Evolutionary conservation across 2,888 invertebrate species (phyloP).

Genomic region (Latheticus oryzae): DNA sequence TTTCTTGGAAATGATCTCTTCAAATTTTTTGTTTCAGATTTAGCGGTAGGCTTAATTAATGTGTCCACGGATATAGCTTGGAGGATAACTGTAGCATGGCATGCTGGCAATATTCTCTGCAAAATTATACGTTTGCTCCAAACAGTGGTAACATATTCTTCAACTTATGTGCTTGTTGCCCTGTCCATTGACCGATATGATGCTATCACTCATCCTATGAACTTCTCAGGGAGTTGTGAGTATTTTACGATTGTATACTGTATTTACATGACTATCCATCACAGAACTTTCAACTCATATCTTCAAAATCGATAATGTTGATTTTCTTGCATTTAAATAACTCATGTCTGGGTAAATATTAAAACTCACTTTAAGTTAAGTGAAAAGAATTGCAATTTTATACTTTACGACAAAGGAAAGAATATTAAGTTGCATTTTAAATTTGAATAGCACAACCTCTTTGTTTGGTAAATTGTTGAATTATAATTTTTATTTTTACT

Average conservation of each 20-base stretch:
- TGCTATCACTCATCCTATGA: conserved; percentile 94
- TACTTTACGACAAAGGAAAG: no score
- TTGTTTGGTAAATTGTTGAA: no score
- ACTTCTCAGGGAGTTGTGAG: conserved; percentile 95
- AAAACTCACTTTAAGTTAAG: no score
- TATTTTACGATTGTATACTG: conserved; percentile 55
- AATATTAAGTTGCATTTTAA: no score
- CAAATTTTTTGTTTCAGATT: conserved; percentile 79
- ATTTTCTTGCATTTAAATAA: no score
- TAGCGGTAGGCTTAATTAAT: conserved; percentile 87
- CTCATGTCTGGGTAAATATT: no score
- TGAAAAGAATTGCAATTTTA: no score
- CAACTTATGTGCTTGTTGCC: conserved; percentile 92
- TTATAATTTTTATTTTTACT: no score
- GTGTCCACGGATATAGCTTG: conserved; percentile 91
- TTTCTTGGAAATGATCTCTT: no score
- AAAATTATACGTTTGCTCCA: conserved; percentile 87
- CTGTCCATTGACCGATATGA: conserved; percentile 93
- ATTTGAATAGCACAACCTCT: no score
- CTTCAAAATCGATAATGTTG: no score
- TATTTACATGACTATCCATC: conserved; percentile 13
- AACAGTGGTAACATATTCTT: conserved; percentile 90
- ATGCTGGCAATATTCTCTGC: conserved; percentile 89
- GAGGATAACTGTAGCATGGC: conserved; percentile 90
- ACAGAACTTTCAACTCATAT: neutral